Percentiles rank a stretch among this genome's conserved stretches.
These are phyloP conservation scores for Actinopyga echinites DNA, from an alignment of 53 echinoderm and acorn worm genomes.

Conservation along the genomic window DNA sequence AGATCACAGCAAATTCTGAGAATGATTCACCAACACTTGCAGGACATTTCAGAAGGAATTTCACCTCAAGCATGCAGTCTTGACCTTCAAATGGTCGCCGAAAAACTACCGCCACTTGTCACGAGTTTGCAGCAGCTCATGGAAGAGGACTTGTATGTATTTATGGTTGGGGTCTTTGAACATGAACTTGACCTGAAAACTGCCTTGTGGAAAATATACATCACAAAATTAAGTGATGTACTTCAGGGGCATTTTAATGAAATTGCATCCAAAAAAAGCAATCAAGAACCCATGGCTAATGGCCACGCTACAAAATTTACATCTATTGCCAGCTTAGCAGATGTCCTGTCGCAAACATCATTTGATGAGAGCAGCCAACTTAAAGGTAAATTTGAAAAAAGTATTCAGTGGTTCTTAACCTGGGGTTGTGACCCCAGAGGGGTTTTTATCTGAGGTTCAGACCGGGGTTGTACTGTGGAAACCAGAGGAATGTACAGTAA, in stretches of 20 bases:
- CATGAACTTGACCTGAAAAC: slow-evolving; percentile 54
- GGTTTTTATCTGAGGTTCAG: too few species aligned
- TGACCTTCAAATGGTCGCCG: neutral
- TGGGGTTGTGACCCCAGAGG: too few species aligned
- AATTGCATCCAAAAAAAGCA: slow-evolving; percentile 42
- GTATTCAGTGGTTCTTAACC: too few species aligned
- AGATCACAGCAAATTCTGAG: too few species aligned
- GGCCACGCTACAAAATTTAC: slow-evolving; percentile 11
- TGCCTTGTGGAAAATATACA: slow-evolving; percentile 63
- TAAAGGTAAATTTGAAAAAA: too few species aligned
- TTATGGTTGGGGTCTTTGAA: slow-evolving; percentile 75
- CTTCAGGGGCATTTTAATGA: slow-evolving; percentile 62
- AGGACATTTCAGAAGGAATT: neutral
- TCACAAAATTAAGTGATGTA: slow-evolving; percentile 64
- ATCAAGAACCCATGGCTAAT: neutral
- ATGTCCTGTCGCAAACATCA: slow-evolving; percentile 8
- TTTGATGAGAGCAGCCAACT: neutral
- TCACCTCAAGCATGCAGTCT: neutral
- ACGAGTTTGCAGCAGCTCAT: slow-evolving; percentile 52
- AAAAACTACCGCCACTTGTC: neutral
- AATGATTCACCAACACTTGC: neutral
- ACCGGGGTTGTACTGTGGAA: too few species aligned
- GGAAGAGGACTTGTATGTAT: slow-evolving; percentile 72
- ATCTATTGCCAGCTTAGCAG: neutral
- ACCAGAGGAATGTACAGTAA: too few species aligned